phyloP scores from a whole-genome alignment of 2,113 vertebrate genomes.

The Eurypyga helias region DNA sequence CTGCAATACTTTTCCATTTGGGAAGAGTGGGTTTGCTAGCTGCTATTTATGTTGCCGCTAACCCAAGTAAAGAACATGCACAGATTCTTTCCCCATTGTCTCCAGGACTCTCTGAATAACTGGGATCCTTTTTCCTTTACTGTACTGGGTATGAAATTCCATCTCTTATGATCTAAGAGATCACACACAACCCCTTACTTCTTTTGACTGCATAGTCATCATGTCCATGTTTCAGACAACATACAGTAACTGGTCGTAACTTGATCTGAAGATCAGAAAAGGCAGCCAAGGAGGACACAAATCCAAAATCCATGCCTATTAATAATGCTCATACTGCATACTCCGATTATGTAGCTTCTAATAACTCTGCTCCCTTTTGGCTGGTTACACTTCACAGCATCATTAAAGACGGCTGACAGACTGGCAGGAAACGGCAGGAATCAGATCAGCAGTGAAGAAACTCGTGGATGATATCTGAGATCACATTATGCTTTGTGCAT shows the following conservation, averaged over 20 bases:
- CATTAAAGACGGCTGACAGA: background rate
- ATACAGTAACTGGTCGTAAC: background rate
- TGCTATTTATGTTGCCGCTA: background rate
- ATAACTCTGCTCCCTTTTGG: background rate
- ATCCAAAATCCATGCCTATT: background rate
- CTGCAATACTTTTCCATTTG: background rate
- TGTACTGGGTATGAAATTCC: conserved; percentile 12
- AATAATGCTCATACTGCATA: background rate
- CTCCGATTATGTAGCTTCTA: background rate
- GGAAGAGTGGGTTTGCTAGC: background rate
- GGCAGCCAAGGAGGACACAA: background rate
- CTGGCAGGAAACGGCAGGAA: conserved; percentile 9
- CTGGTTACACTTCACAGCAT: background rate
- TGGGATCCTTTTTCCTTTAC: conserved; percentile 7
- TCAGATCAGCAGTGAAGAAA: background rate
- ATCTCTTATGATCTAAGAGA: background rate
- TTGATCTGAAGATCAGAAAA: background rate
- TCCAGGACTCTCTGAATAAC: background rate
- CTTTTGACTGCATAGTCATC: background rate
- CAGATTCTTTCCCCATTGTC: background rate
- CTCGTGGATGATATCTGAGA: conserved; percentile 27
- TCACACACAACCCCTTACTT: background rate
- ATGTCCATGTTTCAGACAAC: background rate
- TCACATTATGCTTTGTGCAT: background rate
- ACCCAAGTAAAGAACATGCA: background rate